These are phyloP conservation scores for Sebastes itinus DNA, from an alignment of 2,797 vertebrate genomes.

Conservation along the genomic window DNA sequence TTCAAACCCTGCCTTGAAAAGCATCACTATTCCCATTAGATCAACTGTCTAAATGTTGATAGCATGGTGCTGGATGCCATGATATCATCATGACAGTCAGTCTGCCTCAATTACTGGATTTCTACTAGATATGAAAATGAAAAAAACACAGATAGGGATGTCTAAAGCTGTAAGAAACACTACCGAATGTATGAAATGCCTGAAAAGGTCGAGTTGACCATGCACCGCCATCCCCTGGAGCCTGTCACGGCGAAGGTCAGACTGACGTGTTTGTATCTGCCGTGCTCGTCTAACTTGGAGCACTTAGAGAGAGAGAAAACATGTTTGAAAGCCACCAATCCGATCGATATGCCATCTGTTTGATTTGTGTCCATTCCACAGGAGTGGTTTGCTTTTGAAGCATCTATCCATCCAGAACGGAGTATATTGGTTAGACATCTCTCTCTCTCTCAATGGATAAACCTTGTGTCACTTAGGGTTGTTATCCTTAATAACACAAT, in stretches of 20 bases:
- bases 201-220: background rate
- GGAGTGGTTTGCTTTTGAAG: constrained; percentile 12
- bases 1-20: constrained; percentile 4
- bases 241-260: constrained; percentile 46
- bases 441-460: constrained; percentile 11
- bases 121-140: background rate
- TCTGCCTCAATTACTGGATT: background rate
- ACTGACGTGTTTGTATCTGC: constrained; percentile 23
- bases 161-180: background rate
- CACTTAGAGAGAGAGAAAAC: constrained; percentile 29
- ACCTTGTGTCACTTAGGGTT: constrained; percentile 18
- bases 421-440: background rate
- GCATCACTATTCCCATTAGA: background rate
- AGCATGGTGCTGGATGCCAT: background rate
- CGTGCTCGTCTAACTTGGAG: constrained; percentile 7
- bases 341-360: constrained; percentile 35
- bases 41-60: background rate
- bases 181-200: background rate
- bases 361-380: constrained; percentile 26
- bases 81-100: constrained; percentile 3
- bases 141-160: background rate
- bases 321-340: constrained; percentile 22
- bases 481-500: constrained; percentile 56
- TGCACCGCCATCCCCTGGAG: constrained; percentile 14
- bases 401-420: background rate